These are phyloP conservation scores for Caiman crocodilus DNA, from an alignment of 2,797 vertebrate species.

Conservation along the genomic window DNA sequence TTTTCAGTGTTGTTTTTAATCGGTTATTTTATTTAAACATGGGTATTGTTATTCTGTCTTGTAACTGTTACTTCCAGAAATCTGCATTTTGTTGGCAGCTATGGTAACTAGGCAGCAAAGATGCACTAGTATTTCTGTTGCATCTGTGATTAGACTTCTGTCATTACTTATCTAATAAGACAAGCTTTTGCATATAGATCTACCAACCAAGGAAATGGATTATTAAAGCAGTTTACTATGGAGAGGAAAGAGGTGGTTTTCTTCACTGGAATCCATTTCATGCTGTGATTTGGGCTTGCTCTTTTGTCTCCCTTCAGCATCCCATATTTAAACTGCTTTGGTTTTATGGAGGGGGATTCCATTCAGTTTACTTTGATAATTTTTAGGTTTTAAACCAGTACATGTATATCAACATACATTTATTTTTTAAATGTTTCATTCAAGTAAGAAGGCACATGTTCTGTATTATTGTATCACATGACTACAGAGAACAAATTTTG, in stretches of 20 bases:
- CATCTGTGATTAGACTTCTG: not conserved
- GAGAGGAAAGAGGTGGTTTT: not conserved
- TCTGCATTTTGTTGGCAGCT: conserved; percentile 55
- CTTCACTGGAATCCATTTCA: not conserved
- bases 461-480: not conserved
- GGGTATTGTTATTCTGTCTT: conserved; percentile 57
- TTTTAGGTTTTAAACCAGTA: not conserved
- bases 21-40: conserved; percentile 1
- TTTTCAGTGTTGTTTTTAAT: not conserved
- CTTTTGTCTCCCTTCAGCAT: not conserved
- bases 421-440: not conserved
- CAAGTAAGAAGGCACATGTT: accelerated
- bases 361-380: not conserved
- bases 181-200: not conserved
- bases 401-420: not conserved
- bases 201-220: not conserved
- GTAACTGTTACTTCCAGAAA: conserved; percentile 60
- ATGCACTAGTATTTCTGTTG: not conserved
- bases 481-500: not conserved
- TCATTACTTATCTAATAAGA: not conserved
- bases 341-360: not conserved
- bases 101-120: conserved; percentile 54
- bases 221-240: not conserved
- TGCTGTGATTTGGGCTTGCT: not conserved
- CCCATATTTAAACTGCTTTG: not conserved